Conservation (phyloP, 2,888 invertebrate species). For the Scaptomyza cyrtandrae region DNA sequence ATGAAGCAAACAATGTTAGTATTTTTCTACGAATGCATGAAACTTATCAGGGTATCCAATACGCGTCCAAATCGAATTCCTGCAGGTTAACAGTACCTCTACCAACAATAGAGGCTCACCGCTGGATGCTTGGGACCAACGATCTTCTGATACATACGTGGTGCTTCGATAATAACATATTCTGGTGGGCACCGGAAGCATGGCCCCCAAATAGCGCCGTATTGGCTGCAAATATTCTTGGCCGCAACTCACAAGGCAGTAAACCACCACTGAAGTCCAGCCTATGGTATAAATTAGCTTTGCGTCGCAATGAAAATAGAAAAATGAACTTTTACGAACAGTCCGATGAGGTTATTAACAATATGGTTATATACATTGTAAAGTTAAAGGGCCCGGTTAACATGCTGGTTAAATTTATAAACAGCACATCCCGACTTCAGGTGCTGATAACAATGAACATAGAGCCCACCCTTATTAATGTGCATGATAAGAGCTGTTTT, state of each 20-base stretch:
- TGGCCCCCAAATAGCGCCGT: conserved; percentile 9
- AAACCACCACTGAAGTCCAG: not conserved
- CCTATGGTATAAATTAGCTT: conserved; percentile 6
- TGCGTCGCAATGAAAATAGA: not conserved
- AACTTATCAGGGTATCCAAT: not conserved
- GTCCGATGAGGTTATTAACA: conserved; percentile 9
- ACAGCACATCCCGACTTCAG: conserved; percentile 11
- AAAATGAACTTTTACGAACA: not conserved
- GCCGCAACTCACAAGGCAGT: not conserved
- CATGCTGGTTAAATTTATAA: conserved; percentile 27
- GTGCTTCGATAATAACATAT: conserved; percentile 31
- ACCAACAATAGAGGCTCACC: not conserved
- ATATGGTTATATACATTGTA: conserved; percentile 29
- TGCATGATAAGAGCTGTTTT: conserved; percentile 7
- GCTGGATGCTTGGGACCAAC: not conserved
- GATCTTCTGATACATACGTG: conserved; percentile 23
- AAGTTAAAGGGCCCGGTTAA: conserved; percentile 2
- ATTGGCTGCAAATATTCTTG: conserved; percentile 23
- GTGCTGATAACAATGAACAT: conserved; percentile 31
- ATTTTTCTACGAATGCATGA: conserved; percentile 14
- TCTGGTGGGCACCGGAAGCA: conserved; percentile 44
- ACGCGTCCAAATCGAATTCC: not conserved
- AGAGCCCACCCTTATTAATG: conserved; percentile 11
- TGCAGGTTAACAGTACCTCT: conserved; percentile 15
- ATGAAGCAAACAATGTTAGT: not conserved